Evolutionary conservation across 2,797 vertebrate genomes (phyloP).

Genomic region (Bothrops alternatus): DNA sequence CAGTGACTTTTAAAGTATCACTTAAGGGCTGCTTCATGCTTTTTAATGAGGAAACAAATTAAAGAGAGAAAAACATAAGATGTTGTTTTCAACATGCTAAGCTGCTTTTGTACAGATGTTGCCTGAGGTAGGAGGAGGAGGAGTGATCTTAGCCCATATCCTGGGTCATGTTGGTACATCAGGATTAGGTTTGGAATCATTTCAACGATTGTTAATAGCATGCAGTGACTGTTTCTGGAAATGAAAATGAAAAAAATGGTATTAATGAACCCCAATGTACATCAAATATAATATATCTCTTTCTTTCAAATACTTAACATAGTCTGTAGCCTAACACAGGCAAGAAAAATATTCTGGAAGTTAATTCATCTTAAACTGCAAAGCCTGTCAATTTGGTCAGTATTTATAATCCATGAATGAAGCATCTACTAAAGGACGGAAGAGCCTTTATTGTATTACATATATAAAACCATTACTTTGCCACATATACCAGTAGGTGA

Average conservation of each 20-base stretch:
- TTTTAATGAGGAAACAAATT: not conserved
- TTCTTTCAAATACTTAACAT: not conserved
- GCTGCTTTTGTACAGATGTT: constrained; percentile 8
- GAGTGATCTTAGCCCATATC: not conserved
- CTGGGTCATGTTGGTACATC: not conserved
- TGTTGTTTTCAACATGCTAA: constrained; percentile 18
- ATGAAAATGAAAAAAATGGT: not conserved
- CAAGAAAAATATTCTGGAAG: not conserved
- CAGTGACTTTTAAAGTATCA: constrained; percentile 70
- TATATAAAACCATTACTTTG: not conserved
- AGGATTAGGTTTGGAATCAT: not conserved
- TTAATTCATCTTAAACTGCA: not conserved
- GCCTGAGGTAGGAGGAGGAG: not conserved
- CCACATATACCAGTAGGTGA: not conserved
- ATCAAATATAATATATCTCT: not conserved
- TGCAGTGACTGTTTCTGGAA: not conserved
- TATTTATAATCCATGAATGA: not conserved
- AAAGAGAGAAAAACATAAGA: constrained; percentile 16
- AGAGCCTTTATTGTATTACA: not conserved
- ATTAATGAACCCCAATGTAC: not conserved
- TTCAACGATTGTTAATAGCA: not conserved
- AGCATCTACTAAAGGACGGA: not conserved
- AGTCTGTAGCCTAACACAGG: not conserved
- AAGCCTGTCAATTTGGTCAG: not conserved
- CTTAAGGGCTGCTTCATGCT: constrained; percentile 25